Conservation (phyloP, 1,140 invertebrate species). For the Protaetia brevitarsis region DNA sequence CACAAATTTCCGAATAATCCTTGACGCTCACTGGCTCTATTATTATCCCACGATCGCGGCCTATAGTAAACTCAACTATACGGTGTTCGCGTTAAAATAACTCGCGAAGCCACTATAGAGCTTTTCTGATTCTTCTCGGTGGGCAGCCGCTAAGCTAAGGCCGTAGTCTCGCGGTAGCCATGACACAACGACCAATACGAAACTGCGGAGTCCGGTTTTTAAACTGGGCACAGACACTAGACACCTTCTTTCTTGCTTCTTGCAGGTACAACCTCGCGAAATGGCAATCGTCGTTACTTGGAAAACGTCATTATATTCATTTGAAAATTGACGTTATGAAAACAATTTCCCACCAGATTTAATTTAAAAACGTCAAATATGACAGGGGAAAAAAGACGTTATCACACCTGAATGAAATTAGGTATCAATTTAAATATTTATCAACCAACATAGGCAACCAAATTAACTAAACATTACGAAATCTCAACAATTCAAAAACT, state of each 20-base stretch:
- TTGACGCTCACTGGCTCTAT: not conserved
- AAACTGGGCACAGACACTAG: not conserved
- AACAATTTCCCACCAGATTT: too few relatives aligned
- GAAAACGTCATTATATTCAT: too few relatives aligned
- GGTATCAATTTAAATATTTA: too few relatives aligned
- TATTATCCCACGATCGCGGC: slow-evolving; percentile 10
- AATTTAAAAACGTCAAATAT: too few relatives aligned
- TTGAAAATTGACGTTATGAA: too few relatives aligned
- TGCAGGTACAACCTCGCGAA: not conserved
- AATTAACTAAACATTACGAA: too few relatives aligned
- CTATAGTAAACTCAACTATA: slow-evolving; percentile 2
- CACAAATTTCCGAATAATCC: slow-evolving; percentile 1
- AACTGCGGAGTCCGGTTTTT: slow-evolving; percentile 3
- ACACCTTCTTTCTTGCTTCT: not conserved
- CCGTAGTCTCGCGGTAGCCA: slow-evolving; percentile 12
- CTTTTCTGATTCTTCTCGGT: not conserved
- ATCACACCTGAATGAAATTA: too few relatives aligned
- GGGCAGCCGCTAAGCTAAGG: not conserved
- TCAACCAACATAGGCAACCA: too few relatives aligned
- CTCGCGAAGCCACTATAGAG: not conserved
- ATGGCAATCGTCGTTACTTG: too few relatives aligned
- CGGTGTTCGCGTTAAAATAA: slow-evolving; percentile 8
- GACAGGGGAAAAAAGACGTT: too few relatives aligned
- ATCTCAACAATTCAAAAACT: too few relatives aligned
- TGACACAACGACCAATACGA: not conserved